These are phyloP conservation scores for Peucedramus taeniatus DNA, from an alignment of 2,113 vertebrate genomes.

Conservation along the genomic window DNA sequence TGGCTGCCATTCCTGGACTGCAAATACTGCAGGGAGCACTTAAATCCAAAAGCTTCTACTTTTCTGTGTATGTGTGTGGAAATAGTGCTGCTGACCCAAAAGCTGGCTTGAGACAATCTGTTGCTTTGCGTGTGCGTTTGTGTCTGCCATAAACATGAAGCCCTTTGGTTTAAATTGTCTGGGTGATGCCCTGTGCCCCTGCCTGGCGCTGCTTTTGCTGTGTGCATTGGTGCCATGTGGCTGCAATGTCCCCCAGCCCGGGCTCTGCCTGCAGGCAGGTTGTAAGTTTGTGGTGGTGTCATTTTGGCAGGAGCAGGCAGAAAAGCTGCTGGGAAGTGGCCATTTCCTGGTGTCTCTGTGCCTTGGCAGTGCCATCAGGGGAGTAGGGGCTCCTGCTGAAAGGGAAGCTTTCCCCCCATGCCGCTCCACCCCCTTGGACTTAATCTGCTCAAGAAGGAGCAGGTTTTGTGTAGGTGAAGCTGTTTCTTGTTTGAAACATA, in stretches of 20 bases:
- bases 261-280: background rate
- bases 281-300: background rate
- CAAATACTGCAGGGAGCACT: background rate
- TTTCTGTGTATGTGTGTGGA: background rate
- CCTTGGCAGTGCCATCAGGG: background rate
- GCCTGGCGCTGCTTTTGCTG: accelerated
- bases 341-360: background rate
- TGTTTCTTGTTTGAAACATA: slow-evolving; percentile 59
- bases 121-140: background rate
- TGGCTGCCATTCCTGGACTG: background rate
- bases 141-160: background rate
- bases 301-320: background rate
- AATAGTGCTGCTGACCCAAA: background rate
- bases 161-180: background rate
- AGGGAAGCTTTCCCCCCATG: background rate
- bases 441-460: background rate
- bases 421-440: background rate
- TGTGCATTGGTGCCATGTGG: background rate
- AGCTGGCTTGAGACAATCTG: background rate
- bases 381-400: background rate
- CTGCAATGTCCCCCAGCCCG: background rate
- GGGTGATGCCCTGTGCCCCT: background rate
- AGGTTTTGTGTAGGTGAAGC: slow-evolving; percentile 55
- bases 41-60: background rate
- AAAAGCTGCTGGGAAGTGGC: background rate